These are phyloP conservation scores for Saguinus midas DNA, from an alignment of 2,113 vertebrate species.

Conservation along the genomic window DNA sequence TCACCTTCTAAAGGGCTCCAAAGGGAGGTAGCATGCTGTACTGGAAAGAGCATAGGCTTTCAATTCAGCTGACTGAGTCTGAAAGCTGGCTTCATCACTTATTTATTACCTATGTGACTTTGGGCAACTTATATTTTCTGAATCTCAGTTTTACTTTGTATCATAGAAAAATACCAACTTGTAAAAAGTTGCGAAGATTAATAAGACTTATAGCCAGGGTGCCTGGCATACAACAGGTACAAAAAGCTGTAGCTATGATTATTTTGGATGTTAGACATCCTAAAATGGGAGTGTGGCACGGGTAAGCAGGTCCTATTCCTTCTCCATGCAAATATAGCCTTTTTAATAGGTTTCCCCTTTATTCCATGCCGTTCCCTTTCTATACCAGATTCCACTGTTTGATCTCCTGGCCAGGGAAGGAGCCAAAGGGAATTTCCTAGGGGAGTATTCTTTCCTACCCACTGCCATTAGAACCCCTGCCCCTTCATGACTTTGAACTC, in stretches of 20 bases:
- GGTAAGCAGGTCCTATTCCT: neutral
- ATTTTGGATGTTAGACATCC: neutral
- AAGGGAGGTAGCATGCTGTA: neutral
- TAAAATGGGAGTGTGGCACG: neutral
- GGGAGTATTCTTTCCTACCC: neutral
- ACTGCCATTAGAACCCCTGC: neutral
- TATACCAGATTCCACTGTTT: neutral
- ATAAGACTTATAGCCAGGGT: neutral
- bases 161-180: slow-evolving; percentile 1
- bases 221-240: neutral
- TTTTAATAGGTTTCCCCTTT: neutral
- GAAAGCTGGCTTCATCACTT: slow-evolving; percentile 8
- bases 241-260: neutral
- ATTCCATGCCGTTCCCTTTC: neutral
- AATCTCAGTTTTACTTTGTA: slow-evolving; percentile 4
- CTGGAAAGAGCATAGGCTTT: neutral
- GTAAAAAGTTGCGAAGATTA: neutral
- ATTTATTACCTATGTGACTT: neutral
- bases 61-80: neutral
- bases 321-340: neutral
- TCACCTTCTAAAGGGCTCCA: slow-evolving; percentile 10
- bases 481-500: neutral
- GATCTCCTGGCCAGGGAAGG: neutral
- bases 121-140: neutral
- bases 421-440: neutral